Base-by-base conservation (phyloP, 2,797 vertebrate genomes). In the Lepus townsendii region DNA sequence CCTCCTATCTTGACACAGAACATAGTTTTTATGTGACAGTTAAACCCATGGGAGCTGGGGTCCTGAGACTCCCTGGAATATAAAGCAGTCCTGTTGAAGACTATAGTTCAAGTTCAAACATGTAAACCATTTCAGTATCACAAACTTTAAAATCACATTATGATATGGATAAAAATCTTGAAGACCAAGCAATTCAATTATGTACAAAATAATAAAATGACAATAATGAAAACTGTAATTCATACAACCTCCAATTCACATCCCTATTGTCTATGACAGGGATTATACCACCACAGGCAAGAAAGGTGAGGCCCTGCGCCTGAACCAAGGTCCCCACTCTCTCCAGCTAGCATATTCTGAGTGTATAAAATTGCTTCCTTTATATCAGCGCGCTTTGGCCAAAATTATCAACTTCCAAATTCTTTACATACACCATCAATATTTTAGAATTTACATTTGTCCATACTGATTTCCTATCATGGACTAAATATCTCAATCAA, bases 41-140 rank as follows among this genome's bases (percentile, higher is more conserved):
- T 19, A 75, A 66, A 6, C 57, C 26, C 27, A 79, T 3, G 3
- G 26, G n/a, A 73, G 12, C 42, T 57, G 11, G 8, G 52, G 24
- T 6, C 0, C 62, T 7, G 54, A 69, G 8, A n/a, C 54, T 47
- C 17, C 24, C 47, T 50, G 47, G 16, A 38, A 47, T 7, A 9
- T 57, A 24, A 24, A 27, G 78, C 19, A 63, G 6, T 32, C 20
- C 19, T 32, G 5, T 0, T 0, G 6, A 12, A 10, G n/a, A 52
- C 20, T 24, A 11, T 0, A 1, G 50, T 1, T n/a, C 24, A 27
- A 19, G 35, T 5, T 69, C n/a, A 35, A 68, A 5, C 0, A 1
- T 3, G 4, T 0, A 4, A 38, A 20, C 57, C 38, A 30, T 30
- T 30, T 16, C 7, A 7, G 30, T 24, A 69, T 10, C 68, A 54